These are phyloP conservation scores for Euglossa dilemma DNA, from an alignment of 1,140 invertebrate genomes.

Conservation along the genomic window DNA sequence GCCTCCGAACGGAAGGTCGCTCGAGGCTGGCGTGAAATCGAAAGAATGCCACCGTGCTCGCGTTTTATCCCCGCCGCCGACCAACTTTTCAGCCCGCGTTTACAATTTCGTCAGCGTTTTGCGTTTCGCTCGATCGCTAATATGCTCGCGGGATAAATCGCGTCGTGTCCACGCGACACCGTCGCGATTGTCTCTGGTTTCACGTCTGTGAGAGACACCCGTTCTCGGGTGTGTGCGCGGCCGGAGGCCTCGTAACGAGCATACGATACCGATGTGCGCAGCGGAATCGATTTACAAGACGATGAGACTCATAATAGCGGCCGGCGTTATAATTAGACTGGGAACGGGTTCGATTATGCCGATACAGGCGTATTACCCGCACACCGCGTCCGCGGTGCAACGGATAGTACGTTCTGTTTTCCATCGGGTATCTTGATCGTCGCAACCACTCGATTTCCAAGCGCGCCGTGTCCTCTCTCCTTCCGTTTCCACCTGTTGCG, in stretches of 20 bases:
- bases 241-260: no score
- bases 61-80: background rate
- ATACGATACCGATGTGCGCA: conserved; percentile 39
- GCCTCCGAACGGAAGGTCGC: conserved; percentile 42
- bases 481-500: conserved; percentile 31
- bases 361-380: no score
- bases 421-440: conserved; percentile 9
- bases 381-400: background rate
- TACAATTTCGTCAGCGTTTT: background rate
- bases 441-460: background rate
- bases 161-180: conserved; percentile 37
- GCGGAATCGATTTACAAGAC: conserved; percentile 37
- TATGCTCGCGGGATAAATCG: conserved; percentile 25
- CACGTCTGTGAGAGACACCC: conserved; percentile 7
- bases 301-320: background rate
- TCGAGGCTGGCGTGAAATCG: background rate
- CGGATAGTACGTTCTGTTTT: background rate
- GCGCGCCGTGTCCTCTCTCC: conserved; percentile 19
- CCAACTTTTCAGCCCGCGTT: background rate
- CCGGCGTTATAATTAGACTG: background rate
- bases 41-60: conserved; percentile 23
- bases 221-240: background rate
- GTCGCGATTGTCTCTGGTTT: conserved; percentile 57
- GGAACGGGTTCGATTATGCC: background rate
- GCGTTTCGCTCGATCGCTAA: conserved; percentile 40